phyloP scores from a whole-genome alignment of 2,888 invertebrate species.

The Biston betularia region DNA sequence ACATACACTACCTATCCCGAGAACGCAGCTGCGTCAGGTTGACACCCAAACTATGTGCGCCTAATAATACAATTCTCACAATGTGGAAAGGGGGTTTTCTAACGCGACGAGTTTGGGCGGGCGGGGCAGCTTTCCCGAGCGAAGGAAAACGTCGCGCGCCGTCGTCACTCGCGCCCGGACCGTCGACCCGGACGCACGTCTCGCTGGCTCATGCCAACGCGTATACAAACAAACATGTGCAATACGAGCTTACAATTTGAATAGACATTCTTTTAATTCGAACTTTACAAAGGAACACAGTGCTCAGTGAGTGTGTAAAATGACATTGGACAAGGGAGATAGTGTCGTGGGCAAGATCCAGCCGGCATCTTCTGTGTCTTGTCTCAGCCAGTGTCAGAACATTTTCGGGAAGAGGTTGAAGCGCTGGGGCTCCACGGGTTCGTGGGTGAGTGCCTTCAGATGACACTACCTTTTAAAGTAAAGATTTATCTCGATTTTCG shows the following conservation, averaged over 20 bases:
- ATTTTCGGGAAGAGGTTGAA: slow-evolving; percentile 89
- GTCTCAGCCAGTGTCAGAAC: slow-evolving; percentile 87
- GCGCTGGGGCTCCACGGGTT: slow-evolving; percentile 91
- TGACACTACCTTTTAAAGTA: not conserved
- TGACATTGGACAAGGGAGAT: slow-evolving; percentile 82
- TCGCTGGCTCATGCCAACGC: slow-evolving; percentile 33
- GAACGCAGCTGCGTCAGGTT: slow-evolving; percentile 47
- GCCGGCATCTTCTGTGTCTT: slow-evolving; percentile 82
- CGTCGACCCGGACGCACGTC: slow-evolving; percentile 67
- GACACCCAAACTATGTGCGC: slow-evolving; percentile 46
- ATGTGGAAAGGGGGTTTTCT: slow-evolving; percentile 56
- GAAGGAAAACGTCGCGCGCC: slow-evolving; percentile 48
- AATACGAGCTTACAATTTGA: slow-evolving; percentile 24
- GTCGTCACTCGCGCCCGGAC: slow-evolving; percentile 64
- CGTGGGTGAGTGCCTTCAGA: slow-evolving; percentile 86
- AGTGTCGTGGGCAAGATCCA: slow-evolving; percentile 81
- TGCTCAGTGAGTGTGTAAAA: slow-evolving; percentile 63
- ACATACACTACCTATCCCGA: slow-evolving; percentile 18
- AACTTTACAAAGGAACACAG: slow-evolving; percentile 25
- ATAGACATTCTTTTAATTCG: slow-evolving; percentile 3
- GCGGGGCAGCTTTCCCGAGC: slow-evolving; percentile 70
- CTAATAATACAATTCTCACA: slow-evolving; percentile 65
- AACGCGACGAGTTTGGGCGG: slow-evolving; percentile 67
- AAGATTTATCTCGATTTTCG: not conserved
- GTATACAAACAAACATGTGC: slow-evolving; percentile 40